Percentiles rank a stretch among this genome's conserved stretches.
These are phyloP conservation scores for Sturmia bella DNA, from an alignment of 2,888 invertebrate genomes.

Conservation along the genomic window DNA sequence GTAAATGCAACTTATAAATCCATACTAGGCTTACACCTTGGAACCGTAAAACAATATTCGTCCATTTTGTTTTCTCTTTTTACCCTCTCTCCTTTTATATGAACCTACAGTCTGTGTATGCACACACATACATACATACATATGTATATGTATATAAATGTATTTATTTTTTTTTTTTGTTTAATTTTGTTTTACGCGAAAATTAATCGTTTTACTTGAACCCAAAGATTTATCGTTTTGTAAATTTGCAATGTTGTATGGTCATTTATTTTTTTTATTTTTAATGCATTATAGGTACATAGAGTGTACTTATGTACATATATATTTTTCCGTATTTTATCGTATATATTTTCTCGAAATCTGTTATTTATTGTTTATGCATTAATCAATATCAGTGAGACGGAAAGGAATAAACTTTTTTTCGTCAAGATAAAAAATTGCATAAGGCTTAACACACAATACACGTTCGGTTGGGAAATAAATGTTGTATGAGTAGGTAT, in stretches of 20 bases:
- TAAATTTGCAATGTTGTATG: slow-evolving; percentile 64
- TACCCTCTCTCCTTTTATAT: slow-evolving; percentile 11
- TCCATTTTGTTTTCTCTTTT: slow-evolving; percentile 25
- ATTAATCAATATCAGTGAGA: slow-evolving; percentile 69
- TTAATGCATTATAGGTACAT: neutral
- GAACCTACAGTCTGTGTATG: neutral
- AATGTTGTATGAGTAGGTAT: neutral
- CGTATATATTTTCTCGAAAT: slow-evolving; percentile 39
- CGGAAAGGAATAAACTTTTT: slow-evolving; percentile 59
- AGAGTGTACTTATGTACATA: neutral
- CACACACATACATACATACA: too few relatives aligned
- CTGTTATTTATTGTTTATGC: slow-evolving; percentile 67
- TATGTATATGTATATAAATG: too few relatives aligned
- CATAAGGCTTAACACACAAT: slow-evolving; percentile 9
- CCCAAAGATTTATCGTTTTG: slow-evolving; percentile 67
- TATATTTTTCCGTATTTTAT: slow-evolving; percentile 9
- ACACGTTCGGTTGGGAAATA: neutral
- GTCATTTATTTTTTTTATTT: slow-evolving; percentile 11
- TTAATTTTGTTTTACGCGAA: slow-evolving; percentile 63
- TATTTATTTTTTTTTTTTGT: slow-evolving; percentile 9
- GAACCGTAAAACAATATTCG: slow-evolving; percentile 25
- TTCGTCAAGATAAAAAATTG: slow-evolving; percentile 12
- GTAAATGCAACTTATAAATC: slow-evolving; percentile 30
- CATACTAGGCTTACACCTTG: slow-evolving; percentile 61
- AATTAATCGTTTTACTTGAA: slow-evolving; percentile 70